These are phyloP conservation scores for Ctenosaura bakeri DNA, from an alignment of 2,797 vertebrate genomes.

Conservation along the genomic window DNA sequence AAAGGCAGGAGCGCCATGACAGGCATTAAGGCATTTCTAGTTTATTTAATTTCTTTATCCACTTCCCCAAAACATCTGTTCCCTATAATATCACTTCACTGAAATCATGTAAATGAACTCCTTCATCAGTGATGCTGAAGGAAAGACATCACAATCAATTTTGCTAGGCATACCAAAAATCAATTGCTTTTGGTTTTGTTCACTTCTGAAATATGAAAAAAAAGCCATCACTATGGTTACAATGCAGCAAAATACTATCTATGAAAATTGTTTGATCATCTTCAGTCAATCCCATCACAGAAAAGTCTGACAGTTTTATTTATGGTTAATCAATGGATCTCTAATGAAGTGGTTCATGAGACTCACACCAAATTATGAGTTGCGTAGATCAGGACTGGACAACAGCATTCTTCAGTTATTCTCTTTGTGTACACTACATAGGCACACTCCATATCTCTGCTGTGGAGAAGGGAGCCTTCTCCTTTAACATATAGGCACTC, in stretches of 20 bases:
- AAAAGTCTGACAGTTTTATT: conserved; percentile 3
- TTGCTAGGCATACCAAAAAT: background rate
- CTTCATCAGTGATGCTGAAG: conserved; percentile 43
- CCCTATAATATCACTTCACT: conserved; percentile 1
- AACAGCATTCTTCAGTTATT: background rate
- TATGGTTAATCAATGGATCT: conserved; percentile 6
- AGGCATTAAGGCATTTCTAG: conserved; percentile 26
- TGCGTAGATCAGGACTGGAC: background rate
- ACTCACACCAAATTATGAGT: background rate
- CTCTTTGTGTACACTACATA: background rate
- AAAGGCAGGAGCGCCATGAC: background rate
- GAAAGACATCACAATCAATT: conserved; percentile 50
- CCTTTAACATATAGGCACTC: background rate
- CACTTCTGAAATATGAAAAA: conserved; percentile 57
- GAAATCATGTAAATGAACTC: conserved; percentile 34
- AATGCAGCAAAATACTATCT: conserved; percentile 37
- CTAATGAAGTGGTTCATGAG: background rate
- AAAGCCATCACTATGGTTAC: conserved; percentile 34
- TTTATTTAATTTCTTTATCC: conserved; percentile 37
- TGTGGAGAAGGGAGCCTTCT: background rate
- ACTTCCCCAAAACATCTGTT: conserved; percentile 29
- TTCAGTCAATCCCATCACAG: background rate
- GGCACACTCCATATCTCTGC: too few species aligned
- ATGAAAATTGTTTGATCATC: background rate
- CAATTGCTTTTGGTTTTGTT: background rate